Conservation (phyloP, 2,113 vertebrate genomes). For the Meleagris gallopavo region DNA sequence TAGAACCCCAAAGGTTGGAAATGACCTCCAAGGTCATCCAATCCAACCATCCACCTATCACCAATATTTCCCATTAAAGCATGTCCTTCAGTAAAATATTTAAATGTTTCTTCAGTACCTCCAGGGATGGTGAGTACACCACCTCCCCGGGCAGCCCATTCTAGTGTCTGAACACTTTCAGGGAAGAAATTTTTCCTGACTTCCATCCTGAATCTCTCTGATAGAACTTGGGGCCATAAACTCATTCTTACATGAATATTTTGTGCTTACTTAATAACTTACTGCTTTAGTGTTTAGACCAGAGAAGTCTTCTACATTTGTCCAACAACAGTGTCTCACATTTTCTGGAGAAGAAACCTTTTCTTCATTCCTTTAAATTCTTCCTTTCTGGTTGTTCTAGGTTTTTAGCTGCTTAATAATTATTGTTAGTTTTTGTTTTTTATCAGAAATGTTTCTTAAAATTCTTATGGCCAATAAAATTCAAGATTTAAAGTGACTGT, state of each 20-base stretch:
- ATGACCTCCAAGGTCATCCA: no score
- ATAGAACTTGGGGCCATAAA: no score
- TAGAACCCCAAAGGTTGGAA: no score
- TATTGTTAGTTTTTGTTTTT: neutral
- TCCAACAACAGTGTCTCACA: accelerated
- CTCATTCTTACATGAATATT: neutral
- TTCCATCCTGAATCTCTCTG: no score
- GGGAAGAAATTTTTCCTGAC: no score
- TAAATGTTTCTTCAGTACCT: no score
- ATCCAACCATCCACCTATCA: no score
- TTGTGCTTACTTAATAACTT: neutral
- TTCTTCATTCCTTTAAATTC: neutral
- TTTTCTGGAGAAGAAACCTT: neutral
- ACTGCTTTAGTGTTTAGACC: neutral
- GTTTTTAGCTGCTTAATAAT: neutral
- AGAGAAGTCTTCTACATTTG: neutral
- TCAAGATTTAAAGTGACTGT: neutral
- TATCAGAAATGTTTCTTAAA: neutral
- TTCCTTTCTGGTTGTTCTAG: neutral
- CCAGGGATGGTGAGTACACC: no score
- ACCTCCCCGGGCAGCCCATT: no score
- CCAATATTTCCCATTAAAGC: no score
- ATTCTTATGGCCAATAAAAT: neutral
- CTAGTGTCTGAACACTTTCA: no score
- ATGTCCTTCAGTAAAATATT: no score